Evolutionary conservation across 2,113 vertebrate species (phyloP).

Genomic region (Marmota flaviventris): DNA sequence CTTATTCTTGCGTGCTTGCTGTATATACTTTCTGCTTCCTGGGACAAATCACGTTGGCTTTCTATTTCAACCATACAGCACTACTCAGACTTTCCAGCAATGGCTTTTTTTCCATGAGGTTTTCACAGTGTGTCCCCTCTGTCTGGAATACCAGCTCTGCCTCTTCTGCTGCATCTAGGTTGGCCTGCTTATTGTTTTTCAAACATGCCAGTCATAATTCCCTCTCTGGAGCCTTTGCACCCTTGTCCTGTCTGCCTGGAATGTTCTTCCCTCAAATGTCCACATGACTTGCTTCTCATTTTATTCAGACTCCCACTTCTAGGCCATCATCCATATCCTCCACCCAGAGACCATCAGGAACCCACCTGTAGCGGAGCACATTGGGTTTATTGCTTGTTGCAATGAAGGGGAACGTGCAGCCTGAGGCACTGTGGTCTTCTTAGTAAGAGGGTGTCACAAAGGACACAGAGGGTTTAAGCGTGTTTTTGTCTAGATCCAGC

Average conservation of each 20-base stretch:
- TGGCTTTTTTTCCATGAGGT: fast-evolving
- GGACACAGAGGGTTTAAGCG: not conserved
- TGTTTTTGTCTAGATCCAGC: slow-evolving; percentile 56
- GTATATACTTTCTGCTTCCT: not conserved
- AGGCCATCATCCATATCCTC: not conserved
- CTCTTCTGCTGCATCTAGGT: not conserved
- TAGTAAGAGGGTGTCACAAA: not conserved
- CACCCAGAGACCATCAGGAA: not conserved
- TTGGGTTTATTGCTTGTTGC: slow-evolving; percentile 53
- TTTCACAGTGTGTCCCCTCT: not conserved
- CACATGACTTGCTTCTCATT: not conserved
- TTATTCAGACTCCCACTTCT: not conserved
- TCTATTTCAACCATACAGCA: not conserved
- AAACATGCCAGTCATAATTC: not conserved
- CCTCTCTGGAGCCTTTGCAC: not conserved
- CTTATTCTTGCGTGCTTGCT: not conserved
- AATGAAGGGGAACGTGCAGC: not conserved
- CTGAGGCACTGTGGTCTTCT: not conserved
- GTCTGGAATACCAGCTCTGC: not conserved
- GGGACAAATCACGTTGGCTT: not conserved
- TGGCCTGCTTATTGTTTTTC: not conserved
- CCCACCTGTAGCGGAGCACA: not conserved
- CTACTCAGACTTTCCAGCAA: not conserved
- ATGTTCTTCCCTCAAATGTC: not conserved
- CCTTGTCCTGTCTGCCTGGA: not conserved